Evolutionary conservation across 1,140 invertebrate genomes (phyloP), one percentile per base, ranked within the genome.

Genomic region (Drosophila pruinosa): DNA sequence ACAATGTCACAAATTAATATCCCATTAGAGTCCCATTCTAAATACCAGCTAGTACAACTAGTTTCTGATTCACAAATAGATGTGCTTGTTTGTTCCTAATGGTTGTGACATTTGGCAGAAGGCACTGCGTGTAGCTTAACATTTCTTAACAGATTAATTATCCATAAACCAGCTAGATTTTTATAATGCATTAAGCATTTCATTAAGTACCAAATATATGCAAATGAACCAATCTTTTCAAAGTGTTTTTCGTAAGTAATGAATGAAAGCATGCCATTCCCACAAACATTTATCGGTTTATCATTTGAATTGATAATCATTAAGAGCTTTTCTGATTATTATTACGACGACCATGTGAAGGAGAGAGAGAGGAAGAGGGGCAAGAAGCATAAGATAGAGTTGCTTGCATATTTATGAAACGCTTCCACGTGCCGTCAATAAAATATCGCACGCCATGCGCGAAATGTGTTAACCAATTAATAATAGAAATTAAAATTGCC

Each of bases 391-490:
- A 15, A 39, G 43, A 19, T 15, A 26, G 48, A 38, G 48, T 54
- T 43, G 48, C 39, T 57, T 86, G 80, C 81, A 85, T 85, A 85
- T 86, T 85, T 77, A 85, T 85, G 64, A 73, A 80, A 82, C 17
- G 53, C 39, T 68, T 77, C 64, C 80, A 85, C 80, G 80, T 85
- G 80, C 81, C 80, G 38, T 4, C 50, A 22, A 78, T 83, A 76
- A 74, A 67, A 57, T 24, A 59, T 34, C 38, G 19, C 59, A 59
- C 47, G 61, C 48, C 43, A 80, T 72, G 77, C 68, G 58, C 68
- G 61, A 86, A 74, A 86, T 85, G 81, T 85, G 80, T 77, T 86
- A 77, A 64, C 73, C 50, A 86, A 86, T 85, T 80, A 86, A 86
- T 81, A 64, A 85, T 74, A 77, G 68, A 74, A 80, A 83, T 85